Base-by-base conservation (phyloP, 2,113 vertebrate genomes). In the Scopus umbretta region DNA sequence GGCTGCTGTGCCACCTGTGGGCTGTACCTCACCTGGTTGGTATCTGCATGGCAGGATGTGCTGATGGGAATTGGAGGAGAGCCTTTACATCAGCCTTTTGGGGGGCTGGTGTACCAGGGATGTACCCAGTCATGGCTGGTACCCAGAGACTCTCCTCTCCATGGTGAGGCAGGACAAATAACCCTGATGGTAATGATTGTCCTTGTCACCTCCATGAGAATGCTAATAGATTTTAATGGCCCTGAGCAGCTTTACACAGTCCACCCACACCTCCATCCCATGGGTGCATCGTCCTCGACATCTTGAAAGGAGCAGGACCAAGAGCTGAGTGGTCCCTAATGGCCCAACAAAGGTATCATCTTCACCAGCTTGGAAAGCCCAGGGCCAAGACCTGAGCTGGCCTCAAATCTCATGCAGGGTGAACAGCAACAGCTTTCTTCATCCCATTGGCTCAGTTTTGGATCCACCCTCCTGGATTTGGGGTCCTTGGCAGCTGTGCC, bases 161-260 rank as follows among this genome's bases (percentile, higher is more conserved):
- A 5, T 53, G 49, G 13, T 59, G 38, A 30, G 53, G 22, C 56
- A 53, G 67, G 43, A 36, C 16, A 65, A 27, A 63, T 53, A 43
- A 16, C 13, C n/a, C 42, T 68, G 11, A 36, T 34, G 29, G 34
- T 47, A 36, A 15, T 0, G 0, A 22, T 34, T 18, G 25, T 67
- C 53, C 36, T n/a, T 73, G 16, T 82, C 47, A 67, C 3, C 23
- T 67, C 23, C 20, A 4, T 30, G 50, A 70, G n/a, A 71, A 21
- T 0, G 0, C 40, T 61, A 17, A 32, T 32, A 36, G 55, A 26
- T 62, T 43, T 81, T 61, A 66, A 53, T 43, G 50, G 22, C 27
- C 16, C 50, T 71, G 43, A 40, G 38, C 26, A 70, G 34, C 59
- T 83, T 88, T 63, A 40, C 16, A 27, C 11, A 32, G n/a, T 59